phyloP scores from a whole-genome alignment of 2,888 invertebrate genomes.

The Odontocerum albicorne region DNA sequence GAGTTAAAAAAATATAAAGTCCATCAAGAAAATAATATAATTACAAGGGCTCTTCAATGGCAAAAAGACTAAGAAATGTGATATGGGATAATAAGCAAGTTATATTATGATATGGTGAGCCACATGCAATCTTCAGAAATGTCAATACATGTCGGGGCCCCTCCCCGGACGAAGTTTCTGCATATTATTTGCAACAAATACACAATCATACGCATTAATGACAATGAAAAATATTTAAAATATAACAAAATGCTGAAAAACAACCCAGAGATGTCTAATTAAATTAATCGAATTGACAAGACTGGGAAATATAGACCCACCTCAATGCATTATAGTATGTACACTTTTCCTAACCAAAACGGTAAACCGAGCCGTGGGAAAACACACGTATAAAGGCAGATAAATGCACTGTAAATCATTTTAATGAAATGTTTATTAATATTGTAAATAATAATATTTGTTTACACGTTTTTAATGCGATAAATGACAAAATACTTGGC shows the following conservation, averaged over 20 bases:
- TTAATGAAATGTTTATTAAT: background rate
- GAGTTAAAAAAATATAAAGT: too few relatives aligned
- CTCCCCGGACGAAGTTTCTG: conserved; percentile 32
- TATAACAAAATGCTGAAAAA: conserved; percentile 1
- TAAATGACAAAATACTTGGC: conserved; percentile 61
- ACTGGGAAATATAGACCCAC: conserved; percentile 49
- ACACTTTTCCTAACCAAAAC: conserved; percentile 33
- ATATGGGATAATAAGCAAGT: too few relatives aligned
- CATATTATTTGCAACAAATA: background rate
- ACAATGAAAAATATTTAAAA: too few relatives aligned
- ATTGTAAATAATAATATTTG: conserved; percentile 3
- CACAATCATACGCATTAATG: too few relatives aligned
- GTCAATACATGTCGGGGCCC: conserved; percentile 31
- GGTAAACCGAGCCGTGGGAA: conserved; percentile 20
- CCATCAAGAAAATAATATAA: too few relatives aligned
- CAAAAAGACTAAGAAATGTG: too few relatives aligned
- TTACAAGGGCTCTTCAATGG: too few relatives aligned
- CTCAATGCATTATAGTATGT: conserved; percentile 50
- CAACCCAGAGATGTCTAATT: conserved; percentile 42
- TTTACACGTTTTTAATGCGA: conserved; percentile 39
- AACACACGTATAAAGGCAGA: conserved; percentile 2
- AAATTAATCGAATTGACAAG: conserved; percentile 51
- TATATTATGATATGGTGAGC: conserved; percentile 17
- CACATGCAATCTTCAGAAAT: conserved; percentile 29
- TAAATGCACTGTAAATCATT: background rate